Evolutionary conservation across 2,888 invertebrate genomes (phyloP).

Genomic region (Isoperla grammatica): DNA sequence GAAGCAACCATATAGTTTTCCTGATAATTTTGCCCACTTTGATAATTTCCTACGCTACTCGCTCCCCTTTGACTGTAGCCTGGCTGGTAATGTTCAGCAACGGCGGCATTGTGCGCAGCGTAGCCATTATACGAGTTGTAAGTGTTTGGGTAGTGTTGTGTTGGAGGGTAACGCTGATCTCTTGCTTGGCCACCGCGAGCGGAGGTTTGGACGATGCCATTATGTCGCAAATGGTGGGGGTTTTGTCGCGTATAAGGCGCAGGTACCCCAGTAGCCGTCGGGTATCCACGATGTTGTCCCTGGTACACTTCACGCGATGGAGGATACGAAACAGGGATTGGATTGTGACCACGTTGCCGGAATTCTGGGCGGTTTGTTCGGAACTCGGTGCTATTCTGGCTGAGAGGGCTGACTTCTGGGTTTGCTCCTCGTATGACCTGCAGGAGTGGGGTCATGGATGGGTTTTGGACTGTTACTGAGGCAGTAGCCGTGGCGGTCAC

Average conservation of each 20-base stretch:
- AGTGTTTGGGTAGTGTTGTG: slow-evolving; percentile 1
- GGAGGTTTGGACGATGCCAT: slow-evolving; percentile 27
- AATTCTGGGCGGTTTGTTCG: slow-evolving; percentile 20
- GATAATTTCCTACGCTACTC: not conserved
- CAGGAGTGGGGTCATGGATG: slow-evolving; percentile 18
- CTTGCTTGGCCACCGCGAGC: slow-evolving; percentile 27
- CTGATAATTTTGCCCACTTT: not conserved
- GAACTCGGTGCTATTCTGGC: slow-evolving; percentile 18
- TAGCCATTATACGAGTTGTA: slow-evolving; percentile 8
- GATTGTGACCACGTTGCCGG: slow-evolving; percentile 16
- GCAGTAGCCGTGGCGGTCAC: slow-evolving; percentile 54
- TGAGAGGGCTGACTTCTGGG: slow-evolving; percentile 5
- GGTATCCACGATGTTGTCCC: slow-evolving; percentile 10
- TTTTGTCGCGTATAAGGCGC: slow-evolving; percentile 11
- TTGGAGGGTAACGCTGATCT: not conserved
- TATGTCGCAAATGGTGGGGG: slow-evolving; percentile 25
- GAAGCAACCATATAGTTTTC: slow-evolving; percentile 1
- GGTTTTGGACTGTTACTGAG: slow-evolving; percentile 20
- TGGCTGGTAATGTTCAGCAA: not conserved
- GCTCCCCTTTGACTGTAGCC: slow-evolving; percentile 2
- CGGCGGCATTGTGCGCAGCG: not conserved
- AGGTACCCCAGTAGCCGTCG: not conserved
- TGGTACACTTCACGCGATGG: slow-evolving; percentile 16
- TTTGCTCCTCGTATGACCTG: slow-evolving; percentile 15
- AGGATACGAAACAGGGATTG: not conserved